A percentile compares a stretch with the other conserved stretches of the same genome.
Evolutionary conservation across 2,888 invertebrate species (phyloP).

Genomic region (Trichacis sp.): DNA sequence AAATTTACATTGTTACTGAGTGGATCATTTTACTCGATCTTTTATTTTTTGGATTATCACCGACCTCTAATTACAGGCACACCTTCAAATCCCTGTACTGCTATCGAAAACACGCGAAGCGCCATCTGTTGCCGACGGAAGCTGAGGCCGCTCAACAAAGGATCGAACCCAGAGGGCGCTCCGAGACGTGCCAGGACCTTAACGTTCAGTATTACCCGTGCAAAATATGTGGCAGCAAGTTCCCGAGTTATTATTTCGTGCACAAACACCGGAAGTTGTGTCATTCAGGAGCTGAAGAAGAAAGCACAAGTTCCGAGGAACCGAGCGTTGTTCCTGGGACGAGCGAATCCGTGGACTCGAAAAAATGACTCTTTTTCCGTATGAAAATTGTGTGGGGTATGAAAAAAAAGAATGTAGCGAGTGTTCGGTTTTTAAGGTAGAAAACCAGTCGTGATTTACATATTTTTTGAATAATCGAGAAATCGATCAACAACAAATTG

Average conservation of each 20-base stretch:
- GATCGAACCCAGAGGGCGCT: constrained; percentile 60
- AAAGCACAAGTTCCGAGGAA: constrained; percentile 46
- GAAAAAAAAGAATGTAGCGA: no score
- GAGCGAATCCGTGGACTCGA: constrained; percentile 44
- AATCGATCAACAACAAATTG: no score
- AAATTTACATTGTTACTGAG: no score
- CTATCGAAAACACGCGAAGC: constrained; percentile 82
- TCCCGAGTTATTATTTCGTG: constrained; percentile 93
- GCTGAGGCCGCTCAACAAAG: constrained; percentile 26
- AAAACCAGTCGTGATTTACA: no score
- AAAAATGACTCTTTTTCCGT: constrained; percentile 13
- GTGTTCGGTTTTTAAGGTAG: no score
- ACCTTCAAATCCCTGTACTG: constrained; percentile 88
- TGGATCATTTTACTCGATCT: no score
- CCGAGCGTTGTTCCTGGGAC: constrained; percentile 60
- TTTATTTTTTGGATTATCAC: no score
- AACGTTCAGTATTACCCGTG: constrained; percentile 93
- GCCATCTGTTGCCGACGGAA: constrained; percentile 59
- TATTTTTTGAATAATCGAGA: no score
- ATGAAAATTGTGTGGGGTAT: no score
- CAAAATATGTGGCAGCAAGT: constrained; percentile 92
- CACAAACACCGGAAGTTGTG: constrained; percentile 91
- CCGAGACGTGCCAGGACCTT: constrained; percentile 78
- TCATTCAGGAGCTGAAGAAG: constrained; percentile 74
- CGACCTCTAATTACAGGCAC: constrained; percentile 83